Percentiles rank a stretch among this genome's conserved stretches.
phyloP scores from a whole-genome alignment of 2,113 vertebrate genomes.

The Oryzias curvinotus region DNA sequence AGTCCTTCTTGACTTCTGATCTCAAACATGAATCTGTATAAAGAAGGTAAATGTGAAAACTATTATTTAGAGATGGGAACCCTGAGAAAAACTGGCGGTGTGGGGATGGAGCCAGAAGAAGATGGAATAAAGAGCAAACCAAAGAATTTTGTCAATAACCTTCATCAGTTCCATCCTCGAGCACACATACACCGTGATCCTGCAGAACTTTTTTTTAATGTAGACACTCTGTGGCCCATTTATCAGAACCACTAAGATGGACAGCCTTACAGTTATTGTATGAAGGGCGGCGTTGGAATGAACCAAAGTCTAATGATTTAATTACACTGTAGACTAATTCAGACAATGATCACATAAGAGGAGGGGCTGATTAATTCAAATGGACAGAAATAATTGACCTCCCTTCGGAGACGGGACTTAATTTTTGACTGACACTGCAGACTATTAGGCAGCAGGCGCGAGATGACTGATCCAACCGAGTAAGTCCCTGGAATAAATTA shows the following conservation, averaged over 20 bases:
- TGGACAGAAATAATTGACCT: slow-evolving; percentile 49
- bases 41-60: slow-evolving; percentile 22
- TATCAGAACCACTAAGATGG: slow-evolving; percentile 43
- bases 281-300: slow-evolving; percentile 24
- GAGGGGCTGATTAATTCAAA: slow-evolving; percentile 29
- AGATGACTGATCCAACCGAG: slow-evolving; percentile 17
- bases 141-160: slow-evolving; percentile 48
- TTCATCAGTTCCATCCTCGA: slow-evolving; percentile 31
- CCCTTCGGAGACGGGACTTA: slow-evolving; percentile 33
- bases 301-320: slow-evolving; percentile 6
- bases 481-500: slow-evolving; percentile 33
- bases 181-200: slow-evolving; percentile 8
- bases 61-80: slow-evolving; percentile 38
- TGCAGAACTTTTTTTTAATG: slow-evolving; percentile 59
- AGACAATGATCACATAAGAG: slow-evolving; percentile 22
- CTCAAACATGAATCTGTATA: slow-evolving; percentile 23
- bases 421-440: slow-evolving; percentile 51
- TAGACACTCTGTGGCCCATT: slow-evolving; percentile 64
- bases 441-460: slow-evolving; percentile 38
- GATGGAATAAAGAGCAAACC: slow-evolving; percentile 25
- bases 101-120: slow-evolving; percentile 11
- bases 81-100: slow-evolving; percentile 38
- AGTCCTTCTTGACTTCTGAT: slow-evolving; percentile 43
- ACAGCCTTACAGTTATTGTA: not conserved
- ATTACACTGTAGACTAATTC: slow-evolving; percentile 25